These are phyloP conservation scores for Heliconius sara DNA, from an alignment of 2,888 invertebrate species.

Conservation along the genomic window DNA sequence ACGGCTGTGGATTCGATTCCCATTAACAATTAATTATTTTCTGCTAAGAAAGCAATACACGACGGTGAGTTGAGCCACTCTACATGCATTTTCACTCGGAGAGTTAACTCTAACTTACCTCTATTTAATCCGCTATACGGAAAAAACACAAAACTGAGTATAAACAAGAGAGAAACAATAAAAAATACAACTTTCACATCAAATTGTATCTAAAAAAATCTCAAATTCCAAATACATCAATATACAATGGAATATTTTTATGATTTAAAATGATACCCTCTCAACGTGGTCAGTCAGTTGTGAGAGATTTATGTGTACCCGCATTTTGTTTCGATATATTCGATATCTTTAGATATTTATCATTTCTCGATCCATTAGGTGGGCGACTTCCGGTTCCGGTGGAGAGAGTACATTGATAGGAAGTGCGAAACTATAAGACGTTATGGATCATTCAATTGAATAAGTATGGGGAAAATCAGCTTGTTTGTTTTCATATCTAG, in stretches of 20 bases:
- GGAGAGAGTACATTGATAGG: conserved; percentile 37
- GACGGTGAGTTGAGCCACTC: not conserved
- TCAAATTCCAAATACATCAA: not conserved
- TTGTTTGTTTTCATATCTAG: not conserved
- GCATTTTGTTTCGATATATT: conserved; percentile 31
- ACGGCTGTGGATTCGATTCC: too few relatives aligned
- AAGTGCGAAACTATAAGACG: conserved; percentile 38
- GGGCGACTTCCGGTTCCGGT: conserved; percentile 56
- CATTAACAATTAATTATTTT: too few relatives aligned
- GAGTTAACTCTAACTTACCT: too few relatives aligned
- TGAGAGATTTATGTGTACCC: conserved; percentile 38
- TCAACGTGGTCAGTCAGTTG: conserved; percentile 22
- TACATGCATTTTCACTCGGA: too few relatives aligned
- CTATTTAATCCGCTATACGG: too few relatives aligned
- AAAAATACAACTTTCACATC: not conserved
- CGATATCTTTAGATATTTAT: conserved; percentile 51
- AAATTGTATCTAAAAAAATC: not conserved
- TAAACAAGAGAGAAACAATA: too few relatives aligned
- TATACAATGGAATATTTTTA: conserved; percentile 24
- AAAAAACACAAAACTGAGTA: too few relatives aligned
- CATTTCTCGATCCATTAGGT: conserved; percentile 58
- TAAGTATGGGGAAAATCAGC: not conserved
- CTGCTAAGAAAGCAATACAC: not conserved
- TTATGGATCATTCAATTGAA: conserved; percentile 30
- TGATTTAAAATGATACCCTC: conserved; percentile 32